These are phyloP conservation scores for Acomys russatus DNA, from an alignment of 2,797 vertebrate genomes.

Conservation along the genomic window DNA sequence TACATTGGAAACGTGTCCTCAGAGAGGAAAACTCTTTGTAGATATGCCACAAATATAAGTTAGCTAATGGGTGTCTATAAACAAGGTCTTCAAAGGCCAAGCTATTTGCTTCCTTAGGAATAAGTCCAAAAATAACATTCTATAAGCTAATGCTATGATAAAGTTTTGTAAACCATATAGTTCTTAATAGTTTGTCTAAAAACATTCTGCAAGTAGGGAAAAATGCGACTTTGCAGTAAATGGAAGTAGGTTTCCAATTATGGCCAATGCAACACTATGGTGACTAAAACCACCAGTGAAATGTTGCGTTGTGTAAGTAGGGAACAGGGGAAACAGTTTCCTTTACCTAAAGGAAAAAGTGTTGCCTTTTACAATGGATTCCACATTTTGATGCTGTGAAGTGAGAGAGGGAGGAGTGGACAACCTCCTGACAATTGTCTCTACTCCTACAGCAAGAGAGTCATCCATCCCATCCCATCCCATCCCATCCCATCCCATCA, in stretches of 20 bases:
- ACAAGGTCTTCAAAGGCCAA: neutral
- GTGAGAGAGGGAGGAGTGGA: slow-evolving; percentile 49
- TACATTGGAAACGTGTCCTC: neutral
- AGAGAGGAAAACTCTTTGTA: neutral
- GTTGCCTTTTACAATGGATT: slow-evolving; percentile 30
- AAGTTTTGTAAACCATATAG: slow-evolving; percentile 45
- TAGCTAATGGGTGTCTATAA: neutral
- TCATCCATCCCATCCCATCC: neutral
- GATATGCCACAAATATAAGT: neutral
- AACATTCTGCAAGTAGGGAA: slow-evolving; percentile 62
- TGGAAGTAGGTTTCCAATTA: slow-evolving; percentile 65
- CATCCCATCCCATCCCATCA: neutral
- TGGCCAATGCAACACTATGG: slow-evolving; percentile 63
- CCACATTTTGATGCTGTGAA: slow-evolving; percentile 34
- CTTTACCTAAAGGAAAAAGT: slow-evolving; percentile 68
- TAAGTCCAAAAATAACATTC: slow-evolving; percentile 35
- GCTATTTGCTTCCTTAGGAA: slow-evolving; percentile 48
- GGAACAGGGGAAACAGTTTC: slow-evolving; percentile 52
- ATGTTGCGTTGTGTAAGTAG: slow-evolving; percentile 42
- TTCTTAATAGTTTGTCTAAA: slow-evolving; percentile 73
- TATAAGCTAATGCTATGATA: neutral
- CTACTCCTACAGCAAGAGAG: slow-evolving; percentile 23
- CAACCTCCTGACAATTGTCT: slow-evolving; percentile 40
- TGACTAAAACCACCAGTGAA: slow-evolving; percentile 61
- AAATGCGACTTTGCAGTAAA: slow-evolving; percentile 60